Conservation (phyloP, 37 sponge, comb jelly and placozoan species). For the Chondrosia reniformis region DNA sequence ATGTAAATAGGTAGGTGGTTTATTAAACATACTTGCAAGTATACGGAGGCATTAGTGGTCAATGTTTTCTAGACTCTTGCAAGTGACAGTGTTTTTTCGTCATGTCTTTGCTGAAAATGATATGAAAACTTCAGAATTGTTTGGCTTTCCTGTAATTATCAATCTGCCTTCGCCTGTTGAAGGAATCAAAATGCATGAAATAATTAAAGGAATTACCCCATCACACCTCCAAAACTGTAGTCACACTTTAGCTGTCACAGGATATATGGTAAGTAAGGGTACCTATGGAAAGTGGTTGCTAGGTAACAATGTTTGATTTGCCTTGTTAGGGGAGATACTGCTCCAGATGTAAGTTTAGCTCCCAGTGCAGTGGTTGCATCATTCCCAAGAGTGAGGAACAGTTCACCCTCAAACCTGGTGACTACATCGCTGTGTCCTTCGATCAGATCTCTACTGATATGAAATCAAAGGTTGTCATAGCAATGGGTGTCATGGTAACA, state of each 20-base stretch:
- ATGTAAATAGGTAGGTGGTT: not conserved
- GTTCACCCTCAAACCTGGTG: constrained; percentile 52
- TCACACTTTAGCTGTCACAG: not conserved
- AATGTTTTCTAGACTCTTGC: constrained; percentile 35
- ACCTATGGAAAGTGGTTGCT: too few species aligned
- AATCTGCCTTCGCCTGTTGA: constrained; percentile 29
- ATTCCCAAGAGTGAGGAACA: not conserved
- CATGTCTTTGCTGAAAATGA: not conserved
- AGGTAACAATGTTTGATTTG: not conserved
- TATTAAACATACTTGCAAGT: not conserved
- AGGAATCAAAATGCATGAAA: not conserved
- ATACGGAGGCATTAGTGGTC: not conserved
- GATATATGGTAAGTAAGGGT: constrained; percentile 16
- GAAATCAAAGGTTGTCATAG: not conserved
- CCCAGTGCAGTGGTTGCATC: constrained; percentile 47
- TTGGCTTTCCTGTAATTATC: constrained; percentile 43
- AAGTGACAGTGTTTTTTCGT: constrained; percentile 45
- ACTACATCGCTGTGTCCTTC: constrained; percentile 38
- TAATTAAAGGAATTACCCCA: not conserved
- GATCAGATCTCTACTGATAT: not conserved
- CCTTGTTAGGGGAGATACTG: constrained; percentile 43
- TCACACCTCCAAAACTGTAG: not conserved
- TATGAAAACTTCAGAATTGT: not conserved
- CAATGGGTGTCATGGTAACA: not conserved
- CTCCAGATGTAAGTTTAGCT: constrained; percentile 47